Conservation (phyloP, 1,140 invertebrate species). For the Gonioctena quinquepunctata region DNA sequence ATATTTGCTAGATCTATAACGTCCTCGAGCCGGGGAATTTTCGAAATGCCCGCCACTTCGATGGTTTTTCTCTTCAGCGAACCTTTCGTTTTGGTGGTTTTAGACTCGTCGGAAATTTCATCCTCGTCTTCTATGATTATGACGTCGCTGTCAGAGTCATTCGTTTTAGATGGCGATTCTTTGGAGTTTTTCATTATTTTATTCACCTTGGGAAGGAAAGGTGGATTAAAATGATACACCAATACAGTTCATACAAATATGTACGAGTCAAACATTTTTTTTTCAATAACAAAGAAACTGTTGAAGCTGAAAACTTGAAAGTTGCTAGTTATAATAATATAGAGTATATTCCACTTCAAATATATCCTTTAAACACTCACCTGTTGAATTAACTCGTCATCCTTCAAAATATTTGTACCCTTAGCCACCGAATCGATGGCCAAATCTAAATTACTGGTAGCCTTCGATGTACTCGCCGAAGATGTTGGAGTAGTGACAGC, state of each 20-base stretch:
- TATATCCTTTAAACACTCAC: not conserved
- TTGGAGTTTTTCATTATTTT: not conserved
- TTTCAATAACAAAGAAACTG: not conserved
- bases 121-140: constrained; percentile 30
- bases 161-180: no score
- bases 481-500: not conserved
- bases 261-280: no score
- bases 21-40: constrained; percentile 32
- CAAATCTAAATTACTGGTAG: not conserved
- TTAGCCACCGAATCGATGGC: constrained; percentile 9
- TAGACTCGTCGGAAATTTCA: not conserved
- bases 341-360: constrained; percentile 14
- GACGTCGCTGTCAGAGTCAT: not conserved
- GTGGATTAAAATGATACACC: no score
- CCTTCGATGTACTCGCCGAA: not conserved
- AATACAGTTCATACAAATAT: no score
- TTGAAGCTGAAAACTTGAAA: no score
- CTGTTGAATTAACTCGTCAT: not conserved
- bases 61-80: not conserved
- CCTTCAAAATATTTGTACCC: constrained; percentile 26
- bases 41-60: constrained; percentile 32
- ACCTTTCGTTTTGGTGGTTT: not conserved
- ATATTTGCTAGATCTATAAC: constrained; percentile 4
- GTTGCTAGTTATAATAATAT: no score
- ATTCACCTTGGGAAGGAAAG: not conserved